Percentiles rank a stretch among this genome's conserved stretches.
Evolutionary conservation across 2,113 vertebrate genomes (phyloP).

Genomic region (Anhinga rufa): DNA sequence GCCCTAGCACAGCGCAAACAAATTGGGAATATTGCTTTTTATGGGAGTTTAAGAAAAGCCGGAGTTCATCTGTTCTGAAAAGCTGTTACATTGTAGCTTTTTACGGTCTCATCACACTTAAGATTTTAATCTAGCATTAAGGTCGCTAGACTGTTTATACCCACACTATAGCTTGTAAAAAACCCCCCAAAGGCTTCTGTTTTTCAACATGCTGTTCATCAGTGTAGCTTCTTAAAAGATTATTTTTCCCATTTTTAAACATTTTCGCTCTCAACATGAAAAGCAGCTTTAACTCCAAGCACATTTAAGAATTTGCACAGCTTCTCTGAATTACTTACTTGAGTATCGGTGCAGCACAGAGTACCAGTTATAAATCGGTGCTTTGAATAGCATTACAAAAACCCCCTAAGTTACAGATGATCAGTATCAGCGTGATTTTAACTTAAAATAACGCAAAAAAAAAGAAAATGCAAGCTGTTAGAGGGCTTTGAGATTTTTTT

Average conservation of each 20-base stretch:
- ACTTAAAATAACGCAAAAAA: background rate
- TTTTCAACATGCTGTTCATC: background rate
- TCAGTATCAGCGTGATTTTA: background rate
- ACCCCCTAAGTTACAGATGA: background rate
- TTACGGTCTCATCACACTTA: background rate
- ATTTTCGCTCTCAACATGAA: background rate
- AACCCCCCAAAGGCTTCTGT: background rate
- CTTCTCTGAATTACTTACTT: background rate
- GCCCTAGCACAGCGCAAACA: background rate
- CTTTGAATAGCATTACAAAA: background rate
- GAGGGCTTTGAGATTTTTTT: background rate
- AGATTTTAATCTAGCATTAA: background rate
- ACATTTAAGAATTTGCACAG: background rate
- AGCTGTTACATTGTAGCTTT: background rate
- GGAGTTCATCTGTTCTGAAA: background rate
- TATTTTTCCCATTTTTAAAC: background rate
- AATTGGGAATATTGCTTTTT: background rate
- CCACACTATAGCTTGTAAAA: background rate
- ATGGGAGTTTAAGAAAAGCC: background rate
- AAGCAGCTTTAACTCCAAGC: background rate
- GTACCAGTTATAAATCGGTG: background rate
- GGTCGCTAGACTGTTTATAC: background rate
- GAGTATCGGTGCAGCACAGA: background rate
- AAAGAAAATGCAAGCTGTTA: background rate
- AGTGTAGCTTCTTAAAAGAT: background rate